These are phyloP conservation scores for Poeciliopsis retropinna DNA, from an alignment of 2,113 vertebrate species.

Conservation along the genomic window DNA sequence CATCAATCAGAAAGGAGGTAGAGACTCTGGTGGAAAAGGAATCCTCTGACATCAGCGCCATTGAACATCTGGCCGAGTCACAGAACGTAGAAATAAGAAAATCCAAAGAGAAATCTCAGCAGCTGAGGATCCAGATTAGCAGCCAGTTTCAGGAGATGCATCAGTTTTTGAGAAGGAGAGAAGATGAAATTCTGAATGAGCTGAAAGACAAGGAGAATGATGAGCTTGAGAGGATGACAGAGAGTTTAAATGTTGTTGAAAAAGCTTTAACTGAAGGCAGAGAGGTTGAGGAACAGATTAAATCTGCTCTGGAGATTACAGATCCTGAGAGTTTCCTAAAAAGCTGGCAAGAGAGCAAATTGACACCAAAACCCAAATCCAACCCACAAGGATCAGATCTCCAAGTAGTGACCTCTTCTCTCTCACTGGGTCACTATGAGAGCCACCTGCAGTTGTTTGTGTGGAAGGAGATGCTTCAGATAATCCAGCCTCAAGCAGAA, in stretches of 20 bases:
- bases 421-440: slow-evolving; percentile 57
- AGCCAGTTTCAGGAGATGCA: slow-evolving; percentile 64
- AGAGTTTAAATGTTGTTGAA: slow-evolving; percentile 17
- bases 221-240: slow-evolving; percentile 26
- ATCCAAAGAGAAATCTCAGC: slow-evolving; percentile 39
- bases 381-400: slow-evolving; percentile 8
- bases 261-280: slow-evolving; percentile 30
- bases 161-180: slow-evolving; percentile 54
- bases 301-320: slow-evolving; percentile 24
- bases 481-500: slow-evolving; percentile 44
- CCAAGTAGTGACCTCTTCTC: slow-evolving; percentile 19
- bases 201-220: slow-evolving; percentile 28
- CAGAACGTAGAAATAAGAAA: slow-evolving; percentile 49
- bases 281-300: slow-evolving; percentile 21
- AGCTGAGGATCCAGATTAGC: slow-evolving; percentile 41
- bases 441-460: slow-evolving; percentile 69
- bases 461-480: slow-evolving; percentile 71
- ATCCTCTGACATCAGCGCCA: slow-evolving; percentile 8
- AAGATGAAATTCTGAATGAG: slow-evolving; percentile 52
- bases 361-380: background rate
- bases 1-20: slow-evolving; percentile 34
- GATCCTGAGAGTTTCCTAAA: slow-evolving; percentile 44
- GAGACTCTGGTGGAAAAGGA: slow-evolving; percentile 19
- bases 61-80: background rate
- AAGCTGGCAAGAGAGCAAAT: slow-evolving; percentile 40